Conservation (phyloP, 2,113 vertebrate species). For the Jacana jacana region DNA sequence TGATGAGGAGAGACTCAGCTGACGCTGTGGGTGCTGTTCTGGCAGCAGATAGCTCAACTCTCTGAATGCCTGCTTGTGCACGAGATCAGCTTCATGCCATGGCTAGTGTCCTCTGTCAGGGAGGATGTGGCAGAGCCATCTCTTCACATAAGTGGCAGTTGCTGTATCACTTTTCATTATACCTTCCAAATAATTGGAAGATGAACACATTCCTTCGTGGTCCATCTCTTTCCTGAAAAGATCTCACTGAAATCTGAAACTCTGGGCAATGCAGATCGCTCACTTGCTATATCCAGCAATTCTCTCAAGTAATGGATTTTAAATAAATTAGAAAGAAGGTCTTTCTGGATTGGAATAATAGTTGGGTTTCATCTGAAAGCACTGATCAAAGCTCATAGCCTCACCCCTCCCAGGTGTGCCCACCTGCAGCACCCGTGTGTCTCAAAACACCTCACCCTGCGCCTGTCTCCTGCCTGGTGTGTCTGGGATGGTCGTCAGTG, state of each 20-base stretch:
- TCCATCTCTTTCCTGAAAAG: neutral
- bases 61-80: neutral
- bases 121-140: neutral
- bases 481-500: neutral
- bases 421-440: rapidly evolving
- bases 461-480: rapidly evolving
- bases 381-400: neutral
- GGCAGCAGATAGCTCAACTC: neutral
- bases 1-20: neutral
- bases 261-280: neutral
- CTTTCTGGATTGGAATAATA: neutral
- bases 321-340: neutral
- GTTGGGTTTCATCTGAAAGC: neutral
- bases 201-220: neutral
- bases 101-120: neutral
- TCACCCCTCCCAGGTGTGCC: too few species aligned
- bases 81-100: rapidly evolving
- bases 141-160: neutral
- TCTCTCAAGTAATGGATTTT: neutral
- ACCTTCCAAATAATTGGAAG: neutral
- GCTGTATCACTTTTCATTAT: neutral
- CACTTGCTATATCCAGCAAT: neutral
- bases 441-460: neutral
- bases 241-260: neutral
- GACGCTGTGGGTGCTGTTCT: neutral